A percentile compares a stretch with the other conserved stretches of the same genome.
phyloP scores from a whole-genome alignment of 2,888 invertebrate genomes.

The Apamea epomidion region DNA sequence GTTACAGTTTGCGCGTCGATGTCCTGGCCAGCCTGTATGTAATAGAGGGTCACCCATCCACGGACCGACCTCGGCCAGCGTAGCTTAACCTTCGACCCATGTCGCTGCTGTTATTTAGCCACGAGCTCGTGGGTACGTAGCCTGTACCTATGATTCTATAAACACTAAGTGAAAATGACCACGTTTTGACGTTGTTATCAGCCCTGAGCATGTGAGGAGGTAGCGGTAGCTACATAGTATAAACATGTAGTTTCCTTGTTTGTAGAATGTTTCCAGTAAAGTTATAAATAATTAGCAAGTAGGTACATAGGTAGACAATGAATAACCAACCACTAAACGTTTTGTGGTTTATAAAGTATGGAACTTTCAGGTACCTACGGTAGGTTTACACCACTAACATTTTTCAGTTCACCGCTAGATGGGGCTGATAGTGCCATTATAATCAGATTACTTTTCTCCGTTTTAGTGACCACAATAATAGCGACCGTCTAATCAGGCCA shows the following conservation, averaged over 20 bases:
- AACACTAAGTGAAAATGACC: background rate
- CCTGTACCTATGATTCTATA: background rate
- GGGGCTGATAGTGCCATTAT: constrained; percentile 3
- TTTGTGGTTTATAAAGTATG: background rate
- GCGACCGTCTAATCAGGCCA: background rate
- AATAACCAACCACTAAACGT: background rate
- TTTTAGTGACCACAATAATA: background rate
- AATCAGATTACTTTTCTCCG: background rate
- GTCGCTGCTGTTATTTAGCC: no score
- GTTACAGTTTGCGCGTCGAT: no score
- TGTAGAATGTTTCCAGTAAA: background rate
- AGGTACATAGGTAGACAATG: no score
- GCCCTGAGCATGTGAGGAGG: background rate
- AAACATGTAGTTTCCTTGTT: constrained; percentile 10
- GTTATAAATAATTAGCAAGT: background rate
- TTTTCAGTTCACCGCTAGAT: constrained; percentile 3
- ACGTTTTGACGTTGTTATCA: background rate
- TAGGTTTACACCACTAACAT: background rate
- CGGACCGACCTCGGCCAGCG: no score
- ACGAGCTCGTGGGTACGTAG: background rate
- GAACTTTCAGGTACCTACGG: background rate
- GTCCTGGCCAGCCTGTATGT: no score
- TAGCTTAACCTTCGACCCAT: no score
- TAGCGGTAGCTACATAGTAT: background rate
- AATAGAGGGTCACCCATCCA: no score